Percentiles rank a stretch among this genome's conserved stretches.
These are phyloP conservation scores for Myopa testacea DNA, from an alignment of 2,888 invertebrate species.

Conservation along the genomic window DNA sequence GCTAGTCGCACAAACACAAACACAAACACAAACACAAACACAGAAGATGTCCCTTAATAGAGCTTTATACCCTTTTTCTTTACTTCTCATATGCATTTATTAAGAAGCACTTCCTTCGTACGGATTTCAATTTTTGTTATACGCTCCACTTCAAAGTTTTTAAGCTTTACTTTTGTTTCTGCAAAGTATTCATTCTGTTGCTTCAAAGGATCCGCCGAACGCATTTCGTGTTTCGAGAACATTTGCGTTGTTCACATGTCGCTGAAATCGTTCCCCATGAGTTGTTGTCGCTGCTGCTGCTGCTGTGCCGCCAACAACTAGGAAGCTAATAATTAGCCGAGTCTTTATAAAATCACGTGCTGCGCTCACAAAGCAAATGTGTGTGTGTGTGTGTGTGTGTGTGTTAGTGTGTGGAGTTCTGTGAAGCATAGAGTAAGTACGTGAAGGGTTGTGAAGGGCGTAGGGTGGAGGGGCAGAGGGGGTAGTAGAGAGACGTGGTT, in stretches of 20 bases:
- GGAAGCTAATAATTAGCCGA: conserved; percentile 37
- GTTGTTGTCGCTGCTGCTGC: neutral
- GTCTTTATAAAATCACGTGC: conserved; percentile 32
- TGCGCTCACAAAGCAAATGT: conserved; percentile 1
- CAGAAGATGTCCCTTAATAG: neutral
- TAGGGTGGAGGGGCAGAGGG: neutral
- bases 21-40: neutral
- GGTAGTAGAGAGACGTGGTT: neutral
- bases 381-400: neutral
- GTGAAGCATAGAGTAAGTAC: neutral
- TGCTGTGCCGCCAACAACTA: neutral
- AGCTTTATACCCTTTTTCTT: neutral
- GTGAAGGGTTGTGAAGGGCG: neutral
- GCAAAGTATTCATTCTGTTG: conserved; percentile 7
- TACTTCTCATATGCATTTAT: neutral
- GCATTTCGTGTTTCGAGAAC: conserved; percentile 26
- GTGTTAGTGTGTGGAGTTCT: neutral
- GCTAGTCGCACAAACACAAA: neutral
- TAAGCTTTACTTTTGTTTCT: conserved; percentile 14
- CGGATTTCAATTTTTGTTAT: conserved; percentile 7
- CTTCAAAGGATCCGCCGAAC: conserved; percentile 28
- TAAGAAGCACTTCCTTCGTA: conserved; percentile 11
- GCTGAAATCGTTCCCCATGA: neutral
- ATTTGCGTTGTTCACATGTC: conserved; percentile 24
- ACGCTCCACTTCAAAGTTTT: conserved; percentile 13